Evolutionary conservation across 2,888 invertebrate genomes (phyloP).

Genomic region (Coenonympha arcania): DNA sequence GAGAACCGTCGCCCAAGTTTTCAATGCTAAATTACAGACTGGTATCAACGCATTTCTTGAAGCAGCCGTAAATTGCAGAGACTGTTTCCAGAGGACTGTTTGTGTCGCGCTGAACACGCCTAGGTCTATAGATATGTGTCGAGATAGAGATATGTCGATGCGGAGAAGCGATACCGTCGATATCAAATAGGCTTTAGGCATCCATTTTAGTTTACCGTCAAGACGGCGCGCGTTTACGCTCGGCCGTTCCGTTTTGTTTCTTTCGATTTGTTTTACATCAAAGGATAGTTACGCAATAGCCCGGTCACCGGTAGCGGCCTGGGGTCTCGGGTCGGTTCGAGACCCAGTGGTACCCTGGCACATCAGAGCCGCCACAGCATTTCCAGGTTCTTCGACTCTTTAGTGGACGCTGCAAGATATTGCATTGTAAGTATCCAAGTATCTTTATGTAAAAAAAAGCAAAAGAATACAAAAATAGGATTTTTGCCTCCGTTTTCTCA

Average conservation of each 20-base stretch:
- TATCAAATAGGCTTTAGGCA: constrained; percentile 55
- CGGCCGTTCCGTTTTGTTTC: constrained; percentile 69
- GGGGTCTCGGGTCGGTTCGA: constrained; percentile 51
- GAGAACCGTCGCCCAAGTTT: constrained; percentile 48
- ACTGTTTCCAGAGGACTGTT: constrained; percentile 41
- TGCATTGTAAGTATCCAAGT: constrained; percentile 74
- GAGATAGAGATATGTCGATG: constrained; percentile 81
- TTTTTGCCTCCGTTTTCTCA: too few species aligned
- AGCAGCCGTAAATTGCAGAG: constrained; percentile 85
- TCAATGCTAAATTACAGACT: constrained; percentile 93
- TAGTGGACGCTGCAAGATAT: constrained; percentile 70
- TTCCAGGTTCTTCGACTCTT: constrained; percentile 71
- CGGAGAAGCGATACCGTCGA: constrained; percentile 57
- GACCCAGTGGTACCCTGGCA: constrained; percentile 61
- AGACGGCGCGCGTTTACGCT: constrained; percentile 60
- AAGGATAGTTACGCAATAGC: constrained; percentile 70
- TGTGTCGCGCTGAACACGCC: too few species aligned
- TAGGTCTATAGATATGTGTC: constrained; percentile 78
- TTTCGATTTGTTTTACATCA: constrained; percentile 70
- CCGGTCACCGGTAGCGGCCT: constrained; percentile 52
- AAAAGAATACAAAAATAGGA: too few species aligned
- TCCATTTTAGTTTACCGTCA: constrained; percentile 52
- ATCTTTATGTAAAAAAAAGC: too few species aligned
- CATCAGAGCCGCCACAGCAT: constrained; percentile 65
- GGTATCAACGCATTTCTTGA: constrained; percentile 92